phyloP scores from a whole-genome alignment of 2,888 invertebrate genomes.

The Luperina testacea region DNA sequence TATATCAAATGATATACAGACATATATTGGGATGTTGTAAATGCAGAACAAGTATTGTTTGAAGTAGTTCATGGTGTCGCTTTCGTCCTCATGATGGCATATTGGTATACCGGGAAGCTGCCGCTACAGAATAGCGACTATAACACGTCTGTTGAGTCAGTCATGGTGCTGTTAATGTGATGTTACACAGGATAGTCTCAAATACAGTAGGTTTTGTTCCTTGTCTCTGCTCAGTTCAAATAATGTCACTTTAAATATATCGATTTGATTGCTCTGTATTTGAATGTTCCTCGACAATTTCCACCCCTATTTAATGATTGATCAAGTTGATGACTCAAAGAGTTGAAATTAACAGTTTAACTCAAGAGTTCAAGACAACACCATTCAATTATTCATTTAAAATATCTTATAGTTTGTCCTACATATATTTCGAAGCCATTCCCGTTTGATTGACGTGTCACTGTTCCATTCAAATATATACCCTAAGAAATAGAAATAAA shows the following conservation, averaged over 20 bases:
- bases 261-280: background rate
- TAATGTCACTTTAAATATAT: background rate
- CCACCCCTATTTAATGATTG: background rate
- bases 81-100: too few species aligned
- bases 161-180: background rate
- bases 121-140: too few species aligned
- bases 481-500: conserved; percentile 24
- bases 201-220: background rate
- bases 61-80: background rate
- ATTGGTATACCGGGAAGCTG: rapidly evolving
- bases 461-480: conserved; percentile 1
- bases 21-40: background rate
- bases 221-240: background rate
- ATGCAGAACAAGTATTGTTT: background rate
- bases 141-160: background rate
- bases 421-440: conserved; percentile 1
- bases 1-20: conserved; percentile 13
- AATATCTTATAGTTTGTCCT: background rate
- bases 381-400: background rate
- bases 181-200: background rate
- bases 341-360: background rate
- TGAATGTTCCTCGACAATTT: background rate
- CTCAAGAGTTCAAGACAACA: background rate
- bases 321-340: background rate
- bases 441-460: conserved; percentile 20